phyloP scores from a whole-genome alignment of 1,140 invertebrate species.

The Eupristina koningsbergeri region DNA sequence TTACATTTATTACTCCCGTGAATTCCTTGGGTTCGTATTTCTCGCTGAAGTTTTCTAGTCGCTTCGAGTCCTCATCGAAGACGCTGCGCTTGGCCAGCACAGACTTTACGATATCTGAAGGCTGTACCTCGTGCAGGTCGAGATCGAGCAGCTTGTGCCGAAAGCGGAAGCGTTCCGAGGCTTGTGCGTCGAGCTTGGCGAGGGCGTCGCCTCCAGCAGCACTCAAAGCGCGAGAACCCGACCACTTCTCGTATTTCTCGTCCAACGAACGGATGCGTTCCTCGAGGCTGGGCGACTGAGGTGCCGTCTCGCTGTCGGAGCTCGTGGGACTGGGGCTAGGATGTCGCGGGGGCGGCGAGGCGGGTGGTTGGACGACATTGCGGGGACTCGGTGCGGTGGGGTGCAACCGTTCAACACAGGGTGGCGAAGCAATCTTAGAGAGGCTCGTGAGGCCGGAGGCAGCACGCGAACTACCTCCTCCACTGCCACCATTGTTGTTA shows the following conservation, averaged over 20 bases:
- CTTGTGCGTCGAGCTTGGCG: slow-evolving; percentile 75
- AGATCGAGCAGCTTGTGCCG: slow-evolving; percentile 82
- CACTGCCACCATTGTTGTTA: slow-evolving; percentile 64
- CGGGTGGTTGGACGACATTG: slow-evolving; percentile 73
- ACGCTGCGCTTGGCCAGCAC: slow-evolving; percentile 93
- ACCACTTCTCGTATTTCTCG: slow-evolving; percentile 94
- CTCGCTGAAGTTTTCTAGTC: slow-evolving; percentile 90
- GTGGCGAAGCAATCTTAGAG: slow-evolving; percentile 65
- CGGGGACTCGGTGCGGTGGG: slow-evolving; percentile 66
- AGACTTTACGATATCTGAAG: slow-evolving; percentile 94
- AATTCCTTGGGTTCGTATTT: slow-evolving; percentile 87
- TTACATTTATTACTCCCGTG: slow-evolving; percentile 60
- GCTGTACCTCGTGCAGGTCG: slow-evolving; percentile 85
- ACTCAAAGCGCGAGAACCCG: slow-evolving; percentile 77
- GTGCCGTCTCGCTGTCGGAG: slow-evolving; percentile 73
- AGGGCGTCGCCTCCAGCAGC: slow-evolving; percentile 76
- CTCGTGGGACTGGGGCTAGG: slow-evolving; percentile 77
- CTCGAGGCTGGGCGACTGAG: slow-evolving; percentile 82
- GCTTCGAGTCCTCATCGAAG: slow-evolving; percentile 95
- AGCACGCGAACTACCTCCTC: slow-evolving; percentile 47
- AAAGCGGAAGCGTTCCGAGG: slow-evolving; percentile 72
- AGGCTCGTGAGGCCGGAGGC: slow-evolving; percentile 53
- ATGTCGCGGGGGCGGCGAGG: slow-evolving; percentile 75
- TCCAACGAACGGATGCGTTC: slow-evolving; percentile 91
- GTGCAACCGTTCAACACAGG: slow-evolving; percentile 63